A percentile compares a stretch with the other conserved stretches of the same genome.
Evolutionary conservation across 1,140 invertebrate species (phyloP).

Genomic region (Hycleus phaleratus): DNA sequence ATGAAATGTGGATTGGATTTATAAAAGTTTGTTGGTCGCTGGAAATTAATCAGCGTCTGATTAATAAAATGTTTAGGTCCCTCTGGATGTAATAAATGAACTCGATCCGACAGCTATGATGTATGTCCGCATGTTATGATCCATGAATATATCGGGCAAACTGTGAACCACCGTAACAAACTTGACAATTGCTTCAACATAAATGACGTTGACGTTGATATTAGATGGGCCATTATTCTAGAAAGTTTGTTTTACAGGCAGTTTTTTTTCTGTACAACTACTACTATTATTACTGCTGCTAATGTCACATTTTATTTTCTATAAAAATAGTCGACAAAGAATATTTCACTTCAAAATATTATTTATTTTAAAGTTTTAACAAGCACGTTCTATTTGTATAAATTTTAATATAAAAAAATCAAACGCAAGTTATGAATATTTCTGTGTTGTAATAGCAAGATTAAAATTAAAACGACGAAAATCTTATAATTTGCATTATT

Average conservation of each 20-base stretch:
- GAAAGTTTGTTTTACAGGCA: conserved; percentile 5
- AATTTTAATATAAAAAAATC: no score
- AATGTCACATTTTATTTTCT: no score
- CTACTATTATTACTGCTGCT: no score
- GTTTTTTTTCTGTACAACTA: background rate
- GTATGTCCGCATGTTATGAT: conserved; percentile 33
- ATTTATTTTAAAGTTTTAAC: no score
- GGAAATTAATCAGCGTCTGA: conserved; percentile 27
- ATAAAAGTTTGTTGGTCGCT: conserved; percentile 15
- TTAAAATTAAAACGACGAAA: no score
- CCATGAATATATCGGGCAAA: conserved; percentile 32
- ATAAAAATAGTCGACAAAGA: no score
- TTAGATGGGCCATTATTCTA: no score
- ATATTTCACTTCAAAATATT: no score
- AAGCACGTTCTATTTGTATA: no score
- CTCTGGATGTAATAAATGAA: conserved; percentile 31
- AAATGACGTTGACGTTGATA: background rate
- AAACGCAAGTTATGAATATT: no score
- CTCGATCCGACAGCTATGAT: conserved; percentile 31
- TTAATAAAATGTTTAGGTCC: conserved; percentile 28
- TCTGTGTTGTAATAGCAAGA: no score
- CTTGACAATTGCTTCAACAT: conserved; percentile 15
- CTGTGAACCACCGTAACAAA: conserved; percentile 21
- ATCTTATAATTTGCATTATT: no score
- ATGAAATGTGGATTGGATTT: background rate